Base-by-base conservation (phyloP, 2,888 invertebrate genomes). In the Euproctis similis region DNA sequence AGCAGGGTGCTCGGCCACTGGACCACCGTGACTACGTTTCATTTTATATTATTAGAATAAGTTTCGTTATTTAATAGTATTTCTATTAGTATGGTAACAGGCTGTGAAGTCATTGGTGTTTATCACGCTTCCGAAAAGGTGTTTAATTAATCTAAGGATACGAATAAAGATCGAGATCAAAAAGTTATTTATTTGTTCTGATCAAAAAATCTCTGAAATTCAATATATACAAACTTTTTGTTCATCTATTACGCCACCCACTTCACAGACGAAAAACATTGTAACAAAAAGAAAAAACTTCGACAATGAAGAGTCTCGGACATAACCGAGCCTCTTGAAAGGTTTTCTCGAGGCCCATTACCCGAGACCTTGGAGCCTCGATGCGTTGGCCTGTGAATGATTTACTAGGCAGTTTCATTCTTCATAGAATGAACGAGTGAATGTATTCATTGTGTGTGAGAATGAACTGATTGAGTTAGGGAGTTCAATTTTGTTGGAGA, bases 301-400 rank as follows among this genome's bases (percentile, higher is more conserved):
- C 9, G n/a, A 27, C 17, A 21, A 19, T 22, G 25, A 28, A 21
- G 17, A 28, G 25, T 26, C 14, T 14, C 18, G 42, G 42, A 39
- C 46, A 39, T 37, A 44, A 41, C 38, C 26, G 28, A 41, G 31
- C 31, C 29, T 24, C 4, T 13, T 34, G 40, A 48, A 46, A 46
- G 41, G 36, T 32, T 47, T 49, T 33, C 46, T 35, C 23, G 31
- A 23, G 32, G 31, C 36, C 40, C 48, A 46, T 39, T 42, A 41
- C 39, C 34, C 38, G 27, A 39, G 37, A 44, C 48, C 44, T 52
- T 40, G 52, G 39, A 21, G 24, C 34, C 30, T 26, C 41, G 31
- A 48, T 45, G 49, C 49, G 44, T 42, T 45, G 42, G 55, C 44
- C 53, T 59, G 58, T 53, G 46, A 59, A 59, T 56, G 56, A 59